phyloP scores from a whole-genome alignment of 1,140 invertebrate genomes.

The Drosophila jambulina region DNA sequence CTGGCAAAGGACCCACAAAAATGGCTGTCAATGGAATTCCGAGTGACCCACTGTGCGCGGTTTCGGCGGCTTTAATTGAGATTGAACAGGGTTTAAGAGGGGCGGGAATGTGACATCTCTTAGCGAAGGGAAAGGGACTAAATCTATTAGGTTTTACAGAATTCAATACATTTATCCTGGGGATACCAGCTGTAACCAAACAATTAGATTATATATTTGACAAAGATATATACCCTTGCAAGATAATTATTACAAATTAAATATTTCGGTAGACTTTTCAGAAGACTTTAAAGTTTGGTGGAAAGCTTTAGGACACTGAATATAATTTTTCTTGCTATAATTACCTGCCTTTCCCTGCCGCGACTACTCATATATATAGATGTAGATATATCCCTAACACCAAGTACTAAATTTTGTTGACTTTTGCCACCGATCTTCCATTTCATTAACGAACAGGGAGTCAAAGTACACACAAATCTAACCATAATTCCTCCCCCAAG shows the following conservation, averaged over 20 bases:
- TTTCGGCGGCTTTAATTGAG: slow-evolving; percentile 32
- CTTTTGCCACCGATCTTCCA: slow-evolving; percentile 10
- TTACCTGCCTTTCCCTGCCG: background rate
- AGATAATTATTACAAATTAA: background rate
- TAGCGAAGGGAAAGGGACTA: background rate
- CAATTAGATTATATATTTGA: background rate
- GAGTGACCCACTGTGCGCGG: slow-evolving; percentile 8
- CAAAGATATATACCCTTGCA: background rate
- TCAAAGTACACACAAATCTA: slow-evolving; percentile 41
- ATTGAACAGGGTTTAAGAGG: slow-evolving; percentile 20
- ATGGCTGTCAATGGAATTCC: slow-evolving; percentile 33
- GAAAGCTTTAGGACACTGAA: no score
- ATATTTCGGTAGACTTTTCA: no score
- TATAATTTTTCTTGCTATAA: background rate
- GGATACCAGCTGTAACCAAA: background rate
- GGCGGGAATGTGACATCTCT: no score
- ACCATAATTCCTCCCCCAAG: slow-evolving; percentile 49
- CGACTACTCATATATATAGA: background rate
- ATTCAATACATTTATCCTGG: background rate
- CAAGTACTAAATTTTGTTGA: slow-evolving; percentile 16
- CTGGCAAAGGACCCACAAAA: slow-evolving; percentile 25
- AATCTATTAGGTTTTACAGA: background rate
- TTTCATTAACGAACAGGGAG: slow-evolving; percentile 31
- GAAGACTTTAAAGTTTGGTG: no score
- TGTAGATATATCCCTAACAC: background rate